Base-by-base conservation (phyloP, 1,140 invertebrate species). In the Trachymyrmex cornetzi region DNA sequence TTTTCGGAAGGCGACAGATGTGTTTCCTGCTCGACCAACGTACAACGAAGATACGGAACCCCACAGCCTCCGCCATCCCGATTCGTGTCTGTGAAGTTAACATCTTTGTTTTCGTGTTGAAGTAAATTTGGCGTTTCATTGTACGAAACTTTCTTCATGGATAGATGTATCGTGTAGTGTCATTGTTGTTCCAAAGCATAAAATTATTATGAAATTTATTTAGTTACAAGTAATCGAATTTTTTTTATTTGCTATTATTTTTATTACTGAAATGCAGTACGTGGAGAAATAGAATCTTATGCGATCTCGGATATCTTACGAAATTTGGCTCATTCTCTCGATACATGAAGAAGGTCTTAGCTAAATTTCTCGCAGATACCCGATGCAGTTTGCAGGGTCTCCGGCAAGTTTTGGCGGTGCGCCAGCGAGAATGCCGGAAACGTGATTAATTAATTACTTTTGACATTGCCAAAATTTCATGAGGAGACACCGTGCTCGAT, bases 361-460 rank as follows among this genome's bases (percentile, higher is more conserved):
- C 24, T 59, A 44, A 82, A 82, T 84, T 86, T 86, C 57, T 86
- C 53, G 30, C 27, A 34, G 79, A 91, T 91, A 93, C 90, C 85
- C 80, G 87, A 90, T 86, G 85, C 86, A 87, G 50, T 80, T 61
- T 79, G 91, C 85, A 90, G 27, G 48, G 81, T 89, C 86, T 79
- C 63, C 61, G 19, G 57, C 38, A 87, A 87, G 84, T 74, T 90
- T 91, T 93, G 93, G 92, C 88, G 27, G 4, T 0, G 14, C 24
- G 88, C 92, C 92, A 93, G 74, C 48, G 19, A 24, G n/a, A 55
- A 89, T 63, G 16, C 63, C 86, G 79, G 77, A 85, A 90, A 90
- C 82, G 88, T 74, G 87, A 77, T 87, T 90, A 88, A 93, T 93
- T 93, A 93, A 93, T 94, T 92, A 90, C 92, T 90, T 90, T 91